phyloP scores from a whole-genome alignment of 2,888 invertebrate species.

The Pseudoips prasinana region DNA sequence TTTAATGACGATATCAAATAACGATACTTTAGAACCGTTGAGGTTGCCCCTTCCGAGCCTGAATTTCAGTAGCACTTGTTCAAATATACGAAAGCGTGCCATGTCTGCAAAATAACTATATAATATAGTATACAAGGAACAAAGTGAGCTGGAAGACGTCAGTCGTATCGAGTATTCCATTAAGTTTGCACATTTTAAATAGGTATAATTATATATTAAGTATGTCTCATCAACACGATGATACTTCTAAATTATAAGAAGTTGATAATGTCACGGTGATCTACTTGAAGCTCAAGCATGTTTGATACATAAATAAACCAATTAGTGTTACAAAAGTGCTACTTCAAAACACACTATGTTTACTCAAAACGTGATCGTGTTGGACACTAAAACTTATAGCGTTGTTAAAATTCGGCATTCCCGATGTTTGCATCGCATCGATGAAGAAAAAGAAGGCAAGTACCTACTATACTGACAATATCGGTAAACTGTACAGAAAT shows the following conservation, averaged over 20 bases:
- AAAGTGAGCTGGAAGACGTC: slow-evolving; percentile 22
- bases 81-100: slow-evolving; percentile 66
- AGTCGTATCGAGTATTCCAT: slow-evolving; percentile 35
- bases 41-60: slow-evolving; percentile 38
- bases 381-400: slow-evolving; percentile 58
- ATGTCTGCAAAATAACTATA: slow-evolving; percentile 39
- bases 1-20: slow-evolving; percentile 44
- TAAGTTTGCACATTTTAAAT: slow-evolving; percentile 20
- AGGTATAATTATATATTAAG: background rate
- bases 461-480: too few relatives aligned
- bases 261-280: slow-evolving; percentile 18
- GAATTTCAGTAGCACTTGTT: slow-evolving; percentile 65
- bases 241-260: background rate
- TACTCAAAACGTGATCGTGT: slow-evolving; percentile 54
- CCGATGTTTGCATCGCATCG: slow-evolving; percentile 61
- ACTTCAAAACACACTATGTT: slow-evolving; percentile 46
- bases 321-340: slow-evolving; percentile 2
- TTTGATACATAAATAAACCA: slow-evolving; percentile 4
- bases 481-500: too few relatives aligned
- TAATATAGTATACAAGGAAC: slow-evolving; percentile 13
- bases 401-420: slow-evolving; percentile 66
- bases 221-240: background rate
- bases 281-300: slow-evolving; percentile 13
- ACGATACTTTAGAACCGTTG: slow-evolving; percentile 37
- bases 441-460: slow-evolving; percentile 65